These are phyloP conservation scores for Eupithecia subumbrata DNA, from an alignment of 2,888 invertebrate genomes.

Conservation along the genomic window DNA sequence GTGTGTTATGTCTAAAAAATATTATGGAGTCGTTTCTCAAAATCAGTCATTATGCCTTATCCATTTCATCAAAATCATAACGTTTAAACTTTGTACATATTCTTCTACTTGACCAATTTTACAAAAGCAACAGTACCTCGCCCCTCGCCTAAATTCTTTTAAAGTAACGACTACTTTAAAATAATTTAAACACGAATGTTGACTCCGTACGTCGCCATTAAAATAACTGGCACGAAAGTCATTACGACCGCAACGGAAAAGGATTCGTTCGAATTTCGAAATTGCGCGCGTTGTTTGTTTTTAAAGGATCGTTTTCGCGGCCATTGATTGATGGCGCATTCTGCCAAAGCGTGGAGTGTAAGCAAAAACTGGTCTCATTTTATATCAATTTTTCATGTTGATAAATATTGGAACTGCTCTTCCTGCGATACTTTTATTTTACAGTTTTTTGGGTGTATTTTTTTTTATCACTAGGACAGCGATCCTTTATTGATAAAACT, in stretches of 20 bases:
- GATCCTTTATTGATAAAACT: neutral
- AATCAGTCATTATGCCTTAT: no score
- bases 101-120: neutral
- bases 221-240: slow-evolving; percentile 57
- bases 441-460: neutral
- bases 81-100: neutral
- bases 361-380: slow-evolving; percentile 65
- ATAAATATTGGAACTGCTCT: slow-evolving; percentile 54
- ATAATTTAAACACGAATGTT: slow-evolving; percentile 38
- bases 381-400: slow-evolving; percentile 73
- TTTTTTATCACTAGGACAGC: neutral
- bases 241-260: slow-evolving; percentile 54
- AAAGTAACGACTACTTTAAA: slow-evolving; percentile 25
- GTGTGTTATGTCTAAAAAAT: neutral
- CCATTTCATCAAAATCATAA: no score
- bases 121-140: neutral
- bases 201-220: slow-evolving; percentile 28
- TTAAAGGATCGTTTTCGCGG: slow-evolving; percentile 59
- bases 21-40: no score
- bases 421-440: slow-evolving; percentile 13
- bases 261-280: slow-evolving; percentile 47
- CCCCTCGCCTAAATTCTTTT: no score
- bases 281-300: slow-evolving; percentile 62
- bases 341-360: slow-evolving; percentile 52
- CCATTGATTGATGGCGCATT: slow-evolving; percentile 40